Conservation (phyloP, 2,113 vertebrate genomes). For the Colinus virginianus region DNA sequence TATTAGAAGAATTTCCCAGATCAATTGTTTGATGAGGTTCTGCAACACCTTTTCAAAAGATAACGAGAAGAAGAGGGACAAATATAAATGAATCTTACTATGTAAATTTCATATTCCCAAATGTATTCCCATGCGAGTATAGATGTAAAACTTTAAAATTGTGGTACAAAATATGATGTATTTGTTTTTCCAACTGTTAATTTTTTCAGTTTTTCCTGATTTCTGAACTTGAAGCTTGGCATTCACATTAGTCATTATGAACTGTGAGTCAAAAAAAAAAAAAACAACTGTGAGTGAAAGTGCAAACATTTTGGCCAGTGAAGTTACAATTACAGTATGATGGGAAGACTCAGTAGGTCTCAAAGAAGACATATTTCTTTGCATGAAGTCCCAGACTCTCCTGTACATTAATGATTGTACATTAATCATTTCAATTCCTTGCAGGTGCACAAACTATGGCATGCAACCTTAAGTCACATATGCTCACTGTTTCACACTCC, state of each 20-base stretch:
- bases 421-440: neutral
- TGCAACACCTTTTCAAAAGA: neutral
- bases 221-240: neutral
- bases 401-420: neutral
- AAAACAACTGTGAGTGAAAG: neutral
- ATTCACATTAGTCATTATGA: accelerated
- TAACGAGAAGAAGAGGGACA: neutral
- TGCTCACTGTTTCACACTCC: neutral
- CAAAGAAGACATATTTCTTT: neutral
- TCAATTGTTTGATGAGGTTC: neutral
- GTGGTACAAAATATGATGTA: neutral
- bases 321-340: neutral
- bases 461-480: neutral
- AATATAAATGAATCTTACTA: neutral
- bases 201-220: neutral
- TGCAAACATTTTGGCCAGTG: neutral
- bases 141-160: neutral
- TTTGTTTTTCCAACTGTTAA: neutral
- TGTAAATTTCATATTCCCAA: neutral
- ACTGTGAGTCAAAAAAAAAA: no score
- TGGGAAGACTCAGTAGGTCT: neutral
- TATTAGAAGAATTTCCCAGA: neutral
- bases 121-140: neutral
- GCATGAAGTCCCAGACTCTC: neutral
- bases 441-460: neutral